phyloP scores from a whole-genome alignment of 1,140 invertebrate genomes.

The Aculops lycopersici region DNA sequence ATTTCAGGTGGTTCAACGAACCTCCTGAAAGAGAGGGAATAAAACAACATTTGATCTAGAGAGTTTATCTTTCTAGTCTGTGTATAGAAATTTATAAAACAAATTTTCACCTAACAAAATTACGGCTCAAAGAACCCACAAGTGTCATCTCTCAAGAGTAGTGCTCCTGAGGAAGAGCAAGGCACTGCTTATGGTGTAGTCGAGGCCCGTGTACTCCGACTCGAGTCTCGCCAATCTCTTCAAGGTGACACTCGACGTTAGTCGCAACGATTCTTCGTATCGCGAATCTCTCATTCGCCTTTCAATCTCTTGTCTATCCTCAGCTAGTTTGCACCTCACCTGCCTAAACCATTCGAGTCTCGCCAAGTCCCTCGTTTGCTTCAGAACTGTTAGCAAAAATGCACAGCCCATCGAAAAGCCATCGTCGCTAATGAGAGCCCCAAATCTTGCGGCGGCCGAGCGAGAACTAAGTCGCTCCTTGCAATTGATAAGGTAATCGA shows the following conservation, averaged over 20 bases:
- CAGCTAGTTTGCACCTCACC: conserved; percentile 27
- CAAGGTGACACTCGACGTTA: conserved; percentile 64
- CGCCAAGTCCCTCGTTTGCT: conserved; percentile 44
- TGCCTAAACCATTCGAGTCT: conserved; percentile 82
- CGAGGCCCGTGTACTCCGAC: conserved; percentile 58
- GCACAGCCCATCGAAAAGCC: conserved; percentile 83
- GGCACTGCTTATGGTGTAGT: conserved; percentile 71
- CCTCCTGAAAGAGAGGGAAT: too few species aligned
- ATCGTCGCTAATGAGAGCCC: conserved; percentile 76
- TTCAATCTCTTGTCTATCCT: neutral
- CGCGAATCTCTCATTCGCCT: conserved; percentile 8
- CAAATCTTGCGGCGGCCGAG: conserved; percentile 13
- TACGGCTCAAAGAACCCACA: too few species aligned
- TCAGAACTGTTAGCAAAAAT: conserved; percentile 28
- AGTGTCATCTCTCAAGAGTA: too few species aligned
- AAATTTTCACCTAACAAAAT: too few species aligned
- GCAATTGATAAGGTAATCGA: conserved; percentile 59
- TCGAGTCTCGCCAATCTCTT: conserved; percentile 45
- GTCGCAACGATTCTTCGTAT: conserved; percentile 48
- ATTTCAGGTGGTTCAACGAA: too few species aligned
- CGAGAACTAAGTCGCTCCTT: conserved; percentile 29
- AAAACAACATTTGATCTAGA: too few species aligned
- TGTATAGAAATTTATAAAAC: too few species aligned
- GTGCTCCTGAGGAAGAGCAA: too few species aligned
- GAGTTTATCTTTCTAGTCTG: too few species aligned